Evolutionary conservation across 2,113 vertebrate species (phyloP), one percentile per base, ranked within the genome.

Genomic region (Chunga burmeisteri): DNA sequence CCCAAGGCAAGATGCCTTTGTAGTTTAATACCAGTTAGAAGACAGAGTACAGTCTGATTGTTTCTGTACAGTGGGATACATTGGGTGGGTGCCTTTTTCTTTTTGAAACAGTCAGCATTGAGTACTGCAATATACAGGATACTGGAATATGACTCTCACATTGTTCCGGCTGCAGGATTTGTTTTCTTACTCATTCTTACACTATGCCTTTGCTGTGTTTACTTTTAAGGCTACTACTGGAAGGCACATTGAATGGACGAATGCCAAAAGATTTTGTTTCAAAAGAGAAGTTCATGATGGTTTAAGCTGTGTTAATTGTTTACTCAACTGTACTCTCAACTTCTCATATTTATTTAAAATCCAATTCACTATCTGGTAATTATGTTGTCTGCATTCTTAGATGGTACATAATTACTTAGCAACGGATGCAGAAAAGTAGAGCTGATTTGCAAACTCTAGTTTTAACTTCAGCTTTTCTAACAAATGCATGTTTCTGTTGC

Each of bases 221-320:
- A 61, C 61, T 84, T 68, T 81, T 36, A 56, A 73, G 30, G 42
- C 52, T 13, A 88, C 16, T 78, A 44, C 61, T 50, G 82, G 63
- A 74, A 68, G 68, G 27, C 36, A 52, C 6, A 6, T 21, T 74
- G 55, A 67, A 46, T 79, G 80, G 62, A 55, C 75, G 56, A 81
- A 34, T 56, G 78, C 72, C 55, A 34, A 40, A 73, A 40, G 67
- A 26, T 36, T 75, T 29, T 67, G 42, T 67, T 92, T 90, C 46
- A 15, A 44, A 78, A 40, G 77, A 53, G 38, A 67, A 58, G 40
- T 42, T 88, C 81, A 40, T 26, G 61, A 42, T 53, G 21, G n/a
- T 81, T 95, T 74, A 75, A 72, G 19, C 36, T 80, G 20, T 70
- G 82, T 52, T 92, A 68, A 86, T 89, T 88, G n/a, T 96, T 96